Conservation (phyloP, 1,140 invertebrate species). For the Bemisia tabaci region DNA sequence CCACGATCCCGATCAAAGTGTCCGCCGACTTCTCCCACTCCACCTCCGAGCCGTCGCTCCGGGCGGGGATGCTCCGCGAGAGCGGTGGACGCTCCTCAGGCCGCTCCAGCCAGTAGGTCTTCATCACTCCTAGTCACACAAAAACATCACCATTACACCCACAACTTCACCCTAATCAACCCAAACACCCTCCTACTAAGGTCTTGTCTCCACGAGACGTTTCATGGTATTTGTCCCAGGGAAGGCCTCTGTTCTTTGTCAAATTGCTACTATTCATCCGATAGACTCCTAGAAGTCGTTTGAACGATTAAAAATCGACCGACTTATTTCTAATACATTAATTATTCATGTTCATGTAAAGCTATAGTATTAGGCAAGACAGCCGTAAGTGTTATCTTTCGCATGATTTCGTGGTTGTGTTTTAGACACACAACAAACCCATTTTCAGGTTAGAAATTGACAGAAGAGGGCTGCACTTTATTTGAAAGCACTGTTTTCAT, state of each 20-base stretch:
- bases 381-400: too few species aligned
- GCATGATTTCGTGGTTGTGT: too few species aligned
- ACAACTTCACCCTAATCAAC: not conserved
- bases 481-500: too few species aligned
- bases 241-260: too few species aligned
- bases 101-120: slow-evolving; percentile 78
- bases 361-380: too few species aligned
- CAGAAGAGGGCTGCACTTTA: too few species aligned
- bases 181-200: not conserved
- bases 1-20: slow-evolving; percentile 18
- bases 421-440: too few species aligned
- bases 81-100: slow-evolving; percentile 42
- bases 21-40: slow-evolving; percentile 32
- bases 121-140: slow-evolving; percentile 60
- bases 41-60: slow-evolving; percentile 29
- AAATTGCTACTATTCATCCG: slow-evolving; percentile 1
- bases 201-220: too few species aligned
- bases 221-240: too few species aligned
- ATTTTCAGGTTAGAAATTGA: too few species aligned
- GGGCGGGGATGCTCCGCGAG: slow-evolving; percentile 29
- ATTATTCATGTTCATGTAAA: not conserved
- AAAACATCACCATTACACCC: not conserved
- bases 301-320: too few species aligned
- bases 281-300: not conserved
- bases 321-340: too few species aligned